Conservation (phyloP, 2,113 vertebrate genomes). For the human (Homo sapiens) region DNA sequence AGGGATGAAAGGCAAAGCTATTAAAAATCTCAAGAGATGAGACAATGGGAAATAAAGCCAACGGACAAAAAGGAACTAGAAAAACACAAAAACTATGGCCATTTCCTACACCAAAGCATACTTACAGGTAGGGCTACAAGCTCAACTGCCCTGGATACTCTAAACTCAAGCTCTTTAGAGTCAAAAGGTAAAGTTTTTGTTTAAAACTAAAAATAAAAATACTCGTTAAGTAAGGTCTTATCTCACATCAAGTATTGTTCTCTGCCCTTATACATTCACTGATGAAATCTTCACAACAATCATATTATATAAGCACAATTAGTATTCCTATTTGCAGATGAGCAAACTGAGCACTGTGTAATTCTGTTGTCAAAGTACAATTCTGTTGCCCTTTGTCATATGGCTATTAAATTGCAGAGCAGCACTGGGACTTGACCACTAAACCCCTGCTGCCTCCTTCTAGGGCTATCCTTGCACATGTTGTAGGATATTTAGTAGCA, state of each 20-base stretch:
- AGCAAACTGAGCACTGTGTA: background rate
- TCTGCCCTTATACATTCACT: background rate
- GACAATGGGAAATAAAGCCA: conserved; percentile 14
- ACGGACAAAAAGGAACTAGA: background rate
- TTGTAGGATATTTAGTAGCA: background rate
- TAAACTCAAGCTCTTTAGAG: background rate
- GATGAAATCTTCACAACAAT: background rate
- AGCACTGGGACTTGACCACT: background rate
- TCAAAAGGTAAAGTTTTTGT: background rate
- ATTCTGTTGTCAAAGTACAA: background rate
- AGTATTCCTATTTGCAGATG: background rate
- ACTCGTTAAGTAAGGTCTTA: background rate
- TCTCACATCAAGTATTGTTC: background rate
- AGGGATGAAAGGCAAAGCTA: background rate
- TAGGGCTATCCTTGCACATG: rapidly evolving
- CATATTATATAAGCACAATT: background rate
- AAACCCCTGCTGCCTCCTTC: background rate
- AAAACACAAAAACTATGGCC: background rate
- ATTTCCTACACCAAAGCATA: background rate
- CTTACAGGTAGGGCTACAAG: background rate
- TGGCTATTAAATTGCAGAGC: background rate
- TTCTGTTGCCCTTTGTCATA: background rate
- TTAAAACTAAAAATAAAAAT: background rate
- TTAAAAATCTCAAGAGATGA: background rate
- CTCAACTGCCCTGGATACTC: background rate